Percentiles rank a stretch among this genome's conserved stretches.
Evolutionary conservation across 2,888 invertebrate species (phyloP).

Genomic region (Kryphioiulus occultus): DNA sequence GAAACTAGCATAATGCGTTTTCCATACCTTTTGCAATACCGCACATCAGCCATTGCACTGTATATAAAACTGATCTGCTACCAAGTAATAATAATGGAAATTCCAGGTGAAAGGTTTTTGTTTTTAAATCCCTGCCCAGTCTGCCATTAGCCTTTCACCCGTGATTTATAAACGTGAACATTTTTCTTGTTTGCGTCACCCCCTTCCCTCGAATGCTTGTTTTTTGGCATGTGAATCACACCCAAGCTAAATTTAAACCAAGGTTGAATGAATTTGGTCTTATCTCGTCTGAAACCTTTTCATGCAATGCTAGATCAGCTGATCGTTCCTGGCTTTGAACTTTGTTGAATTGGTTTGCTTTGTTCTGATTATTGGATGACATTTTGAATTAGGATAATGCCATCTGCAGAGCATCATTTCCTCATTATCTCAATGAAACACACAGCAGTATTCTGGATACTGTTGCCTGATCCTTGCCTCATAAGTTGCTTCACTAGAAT

Average conservation of each 20-base stretch:
- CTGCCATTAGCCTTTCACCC: neutral
- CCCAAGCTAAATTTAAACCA: constrained; percentile 21
- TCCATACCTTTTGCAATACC: neutral
- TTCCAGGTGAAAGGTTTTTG: too few species aligned
- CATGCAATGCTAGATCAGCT: neutral
- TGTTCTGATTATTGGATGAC: neutral
- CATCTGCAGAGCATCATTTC: neutral
- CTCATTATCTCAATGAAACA: neutral
- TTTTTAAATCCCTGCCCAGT: neutral
- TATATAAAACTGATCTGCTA: neutral
- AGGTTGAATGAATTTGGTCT: neutral
- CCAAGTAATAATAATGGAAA: neutral
- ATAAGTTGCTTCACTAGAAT: neutral
- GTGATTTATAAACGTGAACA: neutral
- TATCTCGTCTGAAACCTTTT: neutral
- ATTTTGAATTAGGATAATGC: neutral
- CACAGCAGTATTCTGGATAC: neutral
- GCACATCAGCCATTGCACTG: neutral
- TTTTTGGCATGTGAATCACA: neutral
- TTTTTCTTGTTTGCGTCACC: neutral
- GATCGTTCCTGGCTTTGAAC: neutral
- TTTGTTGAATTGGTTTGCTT: neutral
- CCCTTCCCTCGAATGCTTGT: neutral
- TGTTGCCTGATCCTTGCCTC: neutral
- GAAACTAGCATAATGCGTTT: neutral